Evolutionary conservation across 2,888 invertebrate genomes (phyloP).

Genomic region (Baronia brevicornis): DNA sequence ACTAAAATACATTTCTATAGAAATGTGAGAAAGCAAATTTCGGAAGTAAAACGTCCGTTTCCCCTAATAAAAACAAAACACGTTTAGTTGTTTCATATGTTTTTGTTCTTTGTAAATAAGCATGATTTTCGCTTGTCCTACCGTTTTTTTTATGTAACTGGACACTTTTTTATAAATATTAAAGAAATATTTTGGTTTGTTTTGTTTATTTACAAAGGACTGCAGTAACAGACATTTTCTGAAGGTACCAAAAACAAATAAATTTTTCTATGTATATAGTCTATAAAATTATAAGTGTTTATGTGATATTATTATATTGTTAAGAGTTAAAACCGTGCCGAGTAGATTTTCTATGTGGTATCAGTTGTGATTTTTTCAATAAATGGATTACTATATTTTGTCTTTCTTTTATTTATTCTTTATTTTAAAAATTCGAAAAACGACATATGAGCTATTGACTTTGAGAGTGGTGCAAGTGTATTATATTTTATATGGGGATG

Average conservation of each 20-base stretch:
- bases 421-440: not conserved
- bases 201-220: conserved; percentile 36
- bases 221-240: conserved; percentile 45
- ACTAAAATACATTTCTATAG: too few relatives aligned
- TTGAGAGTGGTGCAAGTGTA: too few relatives aligned
- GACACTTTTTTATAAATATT: conserved; percentile 21
- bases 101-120: too few relatives aligned
- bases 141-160: conserved; percentile 20
- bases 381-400: conserved; percentile 61
- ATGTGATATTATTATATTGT: conserved; percentile 72
- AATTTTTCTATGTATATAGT: conserved; percentile 61
- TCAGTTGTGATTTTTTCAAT: conserved; percentile 74
- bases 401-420: conserved; percentile 18
- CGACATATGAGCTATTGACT: too few relatives aligned
- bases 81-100: too few relatives aligned
- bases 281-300: conserved; percentile 71
- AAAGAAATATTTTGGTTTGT: conserved; percentile 27
- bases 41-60: too few relatives aligned
- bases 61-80: too few relatives aligned
- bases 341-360: conserved; percentile 76
- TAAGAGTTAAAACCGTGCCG: conserved; percentile 76
- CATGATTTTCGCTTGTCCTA: conserved; percentile 3
- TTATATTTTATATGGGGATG: too few relatives aligned
- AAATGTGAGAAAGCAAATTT: too few relatives aligned
- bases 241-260: conserved; percentile 52